These are phyloP conservation scores for Eristalis intricaria DNA, from an alignment of 2,888 invertebrate genomes.

Conservation along the genomic window DNA sequence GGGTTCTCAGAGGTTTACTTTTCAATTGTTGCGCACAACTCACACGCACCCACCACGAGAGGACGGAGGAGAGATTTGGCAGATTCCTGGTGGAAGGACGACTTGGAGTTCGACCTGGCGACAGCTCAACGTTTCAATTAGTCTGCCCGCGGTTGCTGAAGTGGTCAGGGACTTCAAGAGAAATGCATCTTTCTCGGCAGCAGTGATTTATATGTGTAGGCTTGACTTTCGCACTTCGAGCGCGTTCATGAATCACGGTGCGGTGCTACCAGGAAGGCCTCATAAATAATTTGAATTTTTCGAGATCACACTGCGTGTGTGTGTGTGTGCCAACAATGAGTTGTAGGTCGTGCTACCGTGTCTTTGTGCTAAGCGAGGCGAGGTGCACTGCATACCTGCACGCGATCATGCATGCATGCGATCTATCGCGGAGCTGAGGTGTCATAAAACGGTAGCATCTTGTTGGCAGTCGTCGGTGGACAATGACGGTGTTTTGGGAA, in stretches of 20 bases:
- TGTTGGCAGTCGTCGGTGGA: not conserved
- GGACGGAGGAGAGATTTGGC: not conserved
- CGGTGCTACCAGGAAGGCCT: slow-evolving; percentile 7
- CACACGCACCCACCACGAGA: no score
- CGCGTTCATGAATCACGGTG: slow-evolving; percentile 24
- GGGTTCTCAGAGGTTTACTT: slow-evolving; percentile 44
- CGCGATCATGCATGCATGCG: not conserved
- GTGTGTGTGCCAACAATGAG: not conserved
- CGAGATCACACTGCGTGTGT: not conserved
- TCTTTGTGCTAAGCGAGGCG: no score
- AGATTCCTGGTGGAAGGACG: not conserved
- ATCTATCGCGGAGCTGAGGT: not conserved
- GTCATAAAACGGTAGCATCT: not conserved
- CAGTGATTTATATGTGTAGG: slow-evolving; percentile 53
- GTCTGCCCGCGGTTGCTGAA: not conserved
- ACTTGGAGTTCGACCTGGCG: slow-evolving; percentile 5
- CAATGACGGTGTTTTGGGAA: not conserved
- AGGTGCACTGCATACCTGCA: not conserved
- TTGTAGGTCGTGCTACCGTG: not conserved
- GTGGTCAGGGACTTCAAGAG: slow-evolving; percentile 25
- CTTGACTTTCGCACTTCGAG: slow-evolving; percentile 49
- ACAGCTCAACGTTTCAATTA: slow-evolving; percentile 57
- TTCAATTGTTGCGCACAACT: slow-evolving; percentile 59
- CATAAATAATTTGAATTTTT: slow-evolving; percentile 25
- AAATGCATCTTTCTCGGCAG: slow-evolving; percentile 12